A percentile compares a stretch with the other conserved stretches of the same genome.
Evolutionary conservation across 1,140 invertebrate genomes (phyloP).

Genomic region (Trichomalopsis sarcophagae): DNA sequence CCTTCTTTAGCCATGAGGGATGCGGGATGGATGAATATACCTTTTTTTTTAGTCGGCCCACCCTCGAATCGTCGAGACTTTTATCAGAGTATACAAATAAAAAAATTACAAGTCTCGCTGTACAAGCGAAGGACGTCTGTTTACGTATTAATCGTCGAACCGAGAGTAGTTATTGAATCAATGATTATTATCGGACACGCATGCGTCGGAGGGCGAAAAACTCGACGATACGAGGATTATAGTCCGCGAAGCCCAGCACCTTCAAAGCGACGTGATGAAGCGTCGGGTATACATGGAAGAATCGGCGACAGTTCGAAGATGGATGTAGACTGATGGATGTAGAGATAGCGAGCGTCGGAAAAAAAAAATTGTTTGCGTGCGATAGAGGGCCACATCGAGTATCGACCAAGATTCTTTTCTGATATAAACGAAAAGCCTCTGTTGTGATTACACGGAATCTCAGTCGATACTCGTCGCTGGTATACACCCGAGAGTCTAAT

Average conservation of each 20-base stretch:
- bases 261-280: not conserved
- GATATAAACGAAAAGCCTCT: not conserved
- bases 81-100: too few species aligned
- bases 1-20: not conserved
- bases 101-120: too few species aligned
- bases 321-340: not conserved
- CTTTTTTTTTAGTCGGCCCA: not conserved
- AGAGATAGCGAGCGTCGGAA: not conserved
- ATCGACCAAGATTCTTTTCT: not conserved
- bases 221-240: slow-evolving; percentile 3
- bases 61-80: not conserved
- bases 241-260: not conserved
- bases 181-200: too few species aligned
- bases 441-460: not conserved
- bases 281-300: not conserved
- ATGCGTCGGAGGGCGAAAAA: not conserved
- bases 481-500: too few species aligned
- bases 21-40: not conserved
- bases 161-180: too few species aligned
- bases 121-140: too few species aligned
- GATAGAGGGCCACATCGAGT: not conserved
- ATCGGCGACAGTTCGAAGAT: slow-evolving; percentile 1
- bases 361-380: not conserved
- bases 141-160: too few species aligned
- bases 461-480: too few species aligned